Evolutionary conservation across 2,113 vertebrate genomes (phyloP).

Genomic region (Paraplagusia blochii): DNA sequence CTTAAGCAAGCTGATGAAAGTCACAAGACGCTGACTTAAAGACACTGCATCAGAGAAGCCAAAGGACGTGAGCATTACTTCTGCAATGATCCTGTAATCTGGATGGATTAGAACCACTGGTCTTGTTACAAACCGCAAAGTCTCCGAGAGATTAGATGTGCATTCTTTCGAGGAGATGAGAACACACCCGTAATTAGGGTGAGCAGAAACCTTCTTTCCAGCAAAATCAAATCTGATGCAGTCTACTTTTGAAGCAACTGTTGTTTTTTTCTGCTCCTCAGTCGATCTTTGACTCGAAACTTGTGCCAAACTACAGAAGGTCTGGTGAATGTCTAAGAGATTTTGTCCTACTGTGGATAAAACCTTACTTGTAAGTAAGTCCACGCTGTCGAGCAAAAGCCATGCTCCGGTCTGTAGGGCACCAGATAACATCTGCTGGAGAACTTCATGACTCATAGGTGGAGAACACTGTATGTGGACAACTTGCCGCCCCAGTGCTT

Average conservation of each 20-base stretch:
- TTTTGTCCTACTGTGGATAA: constrained; percentile 76
- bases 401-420: constrained; percentile 80
- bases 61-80: constrained; percentile 75
- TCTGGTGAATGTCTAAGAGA: constrained; percentile 69
- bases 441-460: constrained; percentile 38
- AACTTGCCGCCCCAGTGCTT: constrained; percentile 77
- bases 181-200: constrained; percentile 76
- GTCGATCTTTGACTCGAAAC: constrained; percentile 3
- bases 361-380: constrained; percentile 65
- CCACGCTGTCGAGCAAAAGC: constrained; percentile 76
- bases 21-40: constrained; percentile 71
- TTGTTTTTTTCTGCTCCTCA: constrained; percentile 5
- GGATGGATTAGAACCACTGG: constrained; percentile 76
- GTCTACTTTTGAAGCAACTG: background rate
- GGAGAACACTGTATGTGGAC: constrained; percentile 71
- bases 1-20: constrained; percentile 71
- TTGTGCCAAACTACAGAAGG: constrained; percentile 62
- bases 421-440: constrained; percentile 76
- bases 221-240: constrained; percentile 45
- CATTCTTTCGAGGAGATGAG: constrained; percentile 56
- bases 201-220: constrained; percentile 64
- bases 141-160: constrained; percentile 64
- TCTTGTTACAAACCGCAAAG: constrained; percentile 71
- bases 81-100: constrained; percentile 70
- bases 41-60: constrained; percentile 76